Base-by-base conservation (phyloP, 2,797 vertebrate species). In the Xenentodon cancila region DNA sequence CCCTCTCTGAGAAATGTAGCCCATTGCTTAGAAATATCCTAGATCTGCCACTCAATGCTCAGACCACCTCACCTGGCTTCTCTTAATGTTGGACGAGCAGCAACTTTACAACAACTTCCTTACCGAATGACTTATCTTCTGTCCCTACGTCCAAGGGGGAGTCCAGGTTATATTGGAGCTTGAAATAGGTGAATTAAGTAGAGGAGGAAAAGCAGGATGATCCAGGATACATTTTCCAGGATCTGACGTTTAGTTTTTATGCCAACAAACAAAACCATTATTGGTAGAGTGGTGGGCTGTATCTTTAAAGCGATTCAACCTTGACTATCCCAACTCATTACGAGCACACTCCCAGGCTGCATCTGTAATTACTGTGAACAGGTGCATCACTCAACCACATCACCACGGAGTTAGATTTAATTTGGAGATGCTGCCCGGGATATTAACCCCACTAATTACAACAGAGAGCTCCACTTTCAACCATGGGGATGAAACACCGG, bases 401-500 rank as follows among this genome's bases (percentile, higher is more conserved):
- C 72, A 65, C 79, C 71, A 68, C 45, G 44, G 80, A 91, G 83
- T 90, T 86, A 77, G 79, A 88, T 92, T 91, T 91, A 87, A 93
- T 92, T 90, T 91, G 87, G 87, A 91, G 87, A 92, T 82, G 84
- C 81, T 85, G 84, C 86, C 86, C 66, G 49, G 77, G 87, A 92
- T 90, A 91, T 93, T 93, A 93, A 91, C 91, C 88, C 75, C 37
- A 63, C 85, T 94, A 92, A 93, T 93, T 91, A 86, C 84, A 77
- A 81, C 75, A 70, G 67, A 43, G 13, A 73, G 64, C 68, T 80
- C 67, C 45, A 62, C 57, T 51, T 67, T 75, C 68, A 77, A 80
- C 77, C 78, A 53, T n/a, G 0, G 78, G 69, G 68, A 81, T 68
- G 79, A 73, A 85, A 59, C 69, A 13, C 7, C 43, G 63, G 61